Evolutionary conservation across 1,140 invertebrate genomes (phyloP).

Genomic region (Caenorhabditis brenneri): DNA sequence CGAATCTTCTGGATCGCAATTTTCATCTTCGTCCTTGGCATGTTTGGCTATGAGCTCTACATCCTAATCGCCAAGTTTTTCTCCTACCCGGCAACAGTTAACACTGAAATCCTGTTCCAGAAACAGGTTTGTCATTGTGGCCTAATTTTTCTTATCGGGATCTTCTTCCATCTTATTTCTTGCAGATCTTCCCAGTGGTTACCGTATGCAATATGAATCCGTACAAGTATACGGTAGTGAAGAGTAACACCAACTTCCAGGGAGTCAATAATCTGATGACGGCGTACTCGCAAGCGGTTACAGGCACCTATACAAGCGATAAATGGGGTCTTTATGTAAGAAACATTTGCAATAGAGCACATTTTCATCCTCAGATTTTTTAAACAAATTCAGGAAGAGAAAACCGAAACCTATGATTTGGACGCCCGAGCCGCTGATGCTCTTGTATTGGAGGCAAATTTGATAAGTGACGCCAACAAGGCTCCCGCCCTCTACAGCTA

Average conservation of each 20-base stretch:
- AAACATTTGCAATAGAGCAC: no score
- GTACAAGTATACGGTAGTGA: conserved; percentile 39
- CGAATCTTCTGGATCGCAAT: conserved; percentile 42
- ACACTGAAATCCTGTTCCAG: conserved; percentile 43
- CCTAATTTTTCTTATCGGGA: no score
- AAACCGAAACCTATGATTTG: conserved; percentile 11
- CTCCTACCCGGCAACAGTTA: conserved; percentile 40
- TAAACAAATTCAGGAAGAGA: neutral
- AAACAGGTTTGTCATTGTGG: conserved; percentile 41
- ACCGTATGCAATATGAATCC: conserved; percentile 52
- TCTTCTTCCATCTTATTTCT: no score
- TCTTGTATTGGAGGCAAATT: conserved; percentile 1
- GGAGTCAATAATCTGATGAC: conserved; percentile 15
- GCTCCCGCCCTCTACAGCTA: conserved; percentile 24
- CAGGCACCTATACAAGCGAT: neutral
- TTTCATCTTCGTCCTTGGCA: conserved; percentile 7
- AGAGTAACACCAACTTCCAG: neutral
- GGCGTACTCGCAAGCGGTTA: neutral
- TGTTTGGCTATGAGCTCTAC: conserved; percentile 48
- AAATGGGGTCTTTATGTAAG: conserved; percentile 39
- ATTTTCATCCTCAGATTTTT: no score
- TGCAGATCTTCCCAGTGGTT: conserved; percentile 40
- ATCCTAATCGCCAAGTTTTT: conserved; percentile 45
- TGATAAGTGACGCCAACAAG: neutral
- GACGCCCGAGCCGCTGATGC: neutral